Evolutionary conservation across 2,113 vertebrate genomes (phyloP), one percentile per base, ranked within the genome.

Genomic region (Naja naja): DNA sequence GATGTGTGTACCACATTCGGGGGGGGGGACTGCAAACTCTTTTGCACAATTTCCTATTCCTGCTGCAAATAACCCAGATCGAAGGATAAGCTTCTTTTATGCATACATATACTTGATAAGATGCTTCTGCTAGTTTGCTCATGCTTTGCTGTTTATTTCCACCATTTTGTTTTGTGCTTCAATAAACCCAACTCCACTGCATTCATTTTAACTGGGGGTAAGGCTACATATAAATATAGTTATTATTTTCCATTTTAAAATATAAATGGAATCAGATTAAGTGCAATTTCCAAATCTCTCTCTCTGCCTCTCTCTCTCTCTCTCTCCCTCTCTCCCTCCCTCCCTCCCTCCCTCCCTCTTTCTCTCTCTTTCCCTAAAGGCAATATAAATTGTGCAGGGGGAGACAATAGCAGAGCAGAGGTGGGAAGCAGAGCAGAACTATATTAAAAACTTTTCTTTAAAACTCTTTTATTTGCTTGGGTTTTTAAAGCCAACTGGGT

Each of bases 171-270:
- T 1, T 85, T 56, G 88, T 10, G 1, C 34, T 25, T 64, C 90
- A 14, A 49, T 34, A 5, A 9, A 81, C 60, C 12, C 90, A 90
- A 85, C 4, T 90, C 54, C 94, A 60, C 39, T 54, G 55, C 64
- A 9, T 87, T 1, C 94, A 93, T 94, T 94, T 30, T 23, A 94
- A 87, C 88, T 58, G 87, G 86, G 90, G 96, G 87, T 45, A 52
- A 6, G 23, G 0, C 25, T 53, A 18, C 22, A 93, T 96, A 96
- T 90, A 93, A 91, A 92, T 89, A 64, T 94, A 93, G 94, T n/a
- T 9, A 92, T 0, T 93, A 94, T 92, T 94, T 60, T 60, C 49
- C 94, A 93, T 95, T 95, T 91, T 39, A 94, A 92, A 87, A 92
- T 87, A 23, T 27, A 47, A 87, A 53, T 18, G 30, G 14, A 53